Evolutionary conservation across 2,113 vertebrate genomes (phyloP).

Genomic region (Pteronura brasiliensis): DNA sequence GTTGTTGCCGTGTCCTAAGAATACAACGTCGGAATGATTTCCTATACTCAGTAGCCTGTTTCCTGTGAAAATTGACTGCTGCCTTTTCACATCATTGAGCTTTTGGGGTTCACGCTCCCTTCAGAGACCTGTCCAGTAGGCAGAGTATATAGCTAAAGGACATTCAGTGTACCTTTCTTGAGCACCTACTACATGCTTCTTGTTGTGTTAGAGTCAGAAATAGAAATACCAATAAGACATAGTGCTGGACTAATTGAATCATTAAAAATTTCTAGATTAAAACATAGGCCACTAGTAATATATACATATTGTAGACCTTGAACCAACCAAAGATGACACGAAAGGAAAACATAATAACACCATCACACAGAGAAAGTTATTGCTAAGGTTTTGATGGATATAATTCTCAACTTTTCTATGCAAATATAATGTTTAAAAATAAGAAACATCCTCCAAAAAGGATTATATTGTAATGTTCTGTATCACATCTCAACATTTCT

Average conservation of each 20-base stretch:
- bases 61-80: constrained; percentile 47
- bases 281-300: background rate
- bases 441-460: background rate
- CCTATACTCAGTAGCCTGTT: constrained; percentile 41
- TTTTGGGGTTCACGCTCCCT: background rate
- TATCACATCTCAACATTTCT: background rate
- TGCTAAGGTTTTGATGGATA: background rate
- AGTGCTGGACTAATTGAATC: background rate
- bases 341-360: background rate
- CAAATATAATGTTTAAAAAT: background rate
- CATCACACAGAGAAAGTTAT: background rate
- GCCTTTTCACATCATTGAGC: constrained; percentile 48
- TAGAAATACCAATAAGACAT: background rate
- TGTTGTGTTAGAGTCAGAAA: background rate
- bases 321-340: background rate
- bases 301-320: background rate
- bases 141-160: background rate
- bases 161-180: rapidly evolving
- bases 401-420: background rate
- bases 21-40: constrained; percentile 71
- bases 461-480: background rate
- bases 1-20: constrained; percentile 68
- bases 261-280: background rate
- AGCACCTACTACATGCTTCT: background rate
- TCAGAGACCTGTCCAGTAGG: background rate